These are phyloP conservation scores for Bryconaethiops microstoma DNA, from an alignment of 2,797 vertebrate species.

Conservation along the genomic window DNA sequence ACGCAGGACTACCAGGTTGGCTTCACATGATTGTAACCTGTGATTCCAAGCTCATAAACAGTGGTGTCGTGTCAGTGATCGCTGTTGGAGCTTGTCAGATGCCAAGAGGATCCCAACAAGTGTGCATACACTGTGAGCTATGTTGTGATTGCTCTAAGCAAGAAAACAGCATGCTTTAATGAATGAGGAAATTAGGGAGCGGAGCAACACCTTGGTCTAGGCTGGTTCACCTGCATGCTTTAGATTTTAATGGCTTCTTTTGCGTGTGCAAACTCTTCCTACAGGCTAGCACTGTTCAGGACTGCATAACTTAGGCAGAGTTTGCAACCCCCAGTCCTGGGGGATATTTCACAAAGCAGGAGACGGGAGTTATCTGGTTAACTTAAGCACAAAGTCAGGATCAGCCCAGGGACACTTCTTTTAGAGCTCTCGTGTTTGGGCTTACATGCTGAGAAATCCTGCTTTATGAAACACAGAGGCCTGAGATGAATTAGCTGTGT, in stretches of 20 bases:
- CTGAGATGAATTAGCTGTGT: background rate
- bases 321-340: background rate
- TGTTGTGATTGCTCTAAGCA: background rate
- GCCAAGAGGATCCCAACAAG: background rate
- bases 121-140: background rate
- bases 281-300: background rate
- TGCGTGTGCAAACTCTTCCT: conserved; percentile 65
- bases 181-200: conserved; percentile 40
- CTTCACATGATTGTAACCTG: background rate
- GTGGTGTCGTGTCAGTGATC: background rate
- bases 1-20: background rate
- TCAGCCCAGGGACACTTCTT: background rate
- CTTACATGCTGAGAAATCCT: background rate
- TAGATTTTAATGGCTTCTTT: conserved; percentile 64
- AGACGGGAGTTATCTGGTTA: background rate
- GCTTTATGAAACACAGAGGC: background rate
- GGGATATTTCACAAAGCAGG: background rate
- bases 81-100: background rate
- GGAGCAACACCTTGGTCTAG: conserved; percentile 50
- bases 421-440: background rate
- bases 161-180: conserved; percentile 17
- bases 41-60: background rate
- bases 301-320: background rate
- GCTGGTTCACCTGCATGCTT: conserved; percentile 78
- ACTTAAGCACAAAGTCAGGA: background rate